These are phyloP conservation scores for Anolis sagrei DNA, from an alignment of 2,113 vertebrate genomes.

Conservation along the genomic window DNA sequence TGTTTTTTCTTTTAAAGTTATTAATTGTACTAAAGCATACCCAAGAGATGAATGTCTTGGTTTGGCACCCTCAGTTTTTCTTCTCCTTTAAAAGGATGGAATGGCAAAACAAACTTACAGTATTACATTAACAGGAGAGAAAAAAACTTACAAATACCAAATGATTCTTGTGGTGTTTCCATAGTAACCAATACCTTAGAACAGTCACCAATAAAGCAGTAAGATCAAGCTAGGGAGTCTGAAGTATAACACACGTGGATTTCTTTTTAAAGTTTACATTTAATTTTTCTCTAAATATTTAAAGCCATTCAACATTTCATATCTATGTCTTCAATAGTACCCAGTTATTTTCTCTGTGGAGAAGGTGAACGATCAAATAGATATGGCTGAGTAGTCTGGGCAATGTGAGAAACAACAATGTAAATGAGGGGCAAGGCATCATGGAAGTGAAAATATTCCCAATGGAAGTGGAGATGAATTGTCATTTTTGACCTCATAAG, in stretches of 20 bases:
- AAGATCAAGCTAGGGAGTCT: slow-evolving; percentile 38
- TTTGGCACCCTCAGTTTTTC: slow-evolving; percentile 22
- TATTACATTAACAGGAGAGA: slow-evolving; percentile 40
- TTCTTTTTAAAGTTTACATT: slow-evolving; percentile 24
- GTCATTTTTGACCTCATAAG: not conserved
- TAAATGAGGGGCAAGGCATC: not conserved
- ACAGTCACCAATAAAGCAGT: slow-evolving; percentile 51
- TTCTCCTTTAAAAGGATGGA: slow-evolving; percentile 36
- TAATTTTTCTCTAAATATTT: not conserved
- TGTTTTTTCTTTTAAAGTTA: not conserved
- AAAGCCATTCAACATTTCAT: not conserved
- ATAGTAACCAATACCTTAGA: slow-evolving; percentile 58
- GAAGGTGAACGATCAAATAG: not conserved
- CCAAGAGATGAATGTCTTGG: slow-evolving; percentile 26
- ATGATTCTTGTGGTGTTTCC: slow-evolving; percentile 60
- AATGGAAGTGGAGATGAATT: not conserved
- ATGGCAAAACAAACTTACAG: slow-evolving; percentile 28
- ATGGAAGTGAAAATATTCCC: not conserved
- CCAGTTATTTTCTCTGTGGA: not conserved
- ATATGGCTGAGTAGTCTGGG: not conserved
- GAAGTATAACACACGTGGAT: slow-evolving; percentile 24
- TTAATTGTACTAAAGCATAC: slow-evolving; percentile 20
- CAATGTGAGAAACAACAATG: not conserved
- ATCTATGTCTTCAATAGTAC: not conserved
- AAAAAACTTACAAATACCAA: slow-evolving; percentile 47